Percentiles rank a stretch among this genome's conserved stretches.
Evolutionary conservation across 2,888 invertebrate species (phyloP).

Genomic region (Scrobipalpa atriplicella): DNA sequence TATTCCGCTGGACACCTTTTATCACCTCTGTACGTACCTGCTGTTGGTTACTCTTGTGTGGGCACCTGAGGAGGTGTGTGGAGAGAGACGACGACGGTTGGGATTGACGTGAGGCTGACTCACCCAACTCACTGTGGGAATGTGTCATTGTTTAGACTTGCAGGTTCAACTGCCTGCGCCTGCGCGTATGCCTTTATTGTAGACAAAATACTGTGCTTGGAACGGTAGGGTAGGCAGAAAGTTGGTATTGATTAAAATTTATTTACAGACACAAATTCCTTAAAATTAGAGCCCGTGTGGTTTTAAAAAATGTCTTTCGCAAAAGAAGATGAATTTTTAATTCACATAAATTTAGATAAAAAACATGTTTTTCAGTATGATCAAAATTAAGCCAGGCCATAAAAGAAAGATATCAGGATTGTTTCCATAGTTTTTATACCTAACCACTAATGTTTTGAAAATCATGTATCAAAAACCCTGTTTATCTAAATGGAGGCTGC

Average conservation of each 20-base stretch:
- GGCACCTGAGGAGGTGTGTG: no score
- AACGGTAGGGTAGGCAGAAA: neutral
- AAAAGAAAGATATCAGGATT: no score
- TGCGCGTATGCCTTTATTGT: slow-evolving; percentile 28
- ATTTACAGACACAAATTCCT: no score
- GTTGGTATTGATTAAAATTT: neutral
- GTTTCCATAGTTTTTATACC: neutral
- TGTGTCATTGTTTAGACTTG: slow-evolving; percentile 52
- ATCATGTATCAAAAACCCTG: slow-evolving; percentile 6
- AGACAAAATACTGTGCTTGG: slow-evolving; percentile 27
- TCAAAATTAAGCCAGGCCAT: no score
- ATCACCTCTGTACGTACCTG: no score
- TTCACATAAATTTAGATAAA: no score
- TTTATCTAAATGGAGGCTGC: slow-evolving; percentile 10
- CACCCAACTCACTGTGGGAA: slow-evolving; percentile 24
- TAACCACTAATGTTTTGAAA: neutral
- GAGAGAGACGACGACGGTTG: neutral
- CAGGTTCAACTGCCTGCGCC: slow-evolving; percentile 26
- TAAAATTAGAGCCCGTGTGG: no score
- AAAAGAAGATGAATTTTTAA: no score
- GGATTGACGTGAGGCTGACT: neutral
- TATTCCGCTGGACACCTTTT: no score
- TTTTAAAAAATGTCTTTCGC: no score
- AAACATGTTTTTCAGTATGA: no score
- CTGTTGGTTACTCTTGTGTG: no score